phyloP scores from a whole-genome alignment of 2,888 invertebrate genomes.

The Leptopterna dolabrata region DNA sequence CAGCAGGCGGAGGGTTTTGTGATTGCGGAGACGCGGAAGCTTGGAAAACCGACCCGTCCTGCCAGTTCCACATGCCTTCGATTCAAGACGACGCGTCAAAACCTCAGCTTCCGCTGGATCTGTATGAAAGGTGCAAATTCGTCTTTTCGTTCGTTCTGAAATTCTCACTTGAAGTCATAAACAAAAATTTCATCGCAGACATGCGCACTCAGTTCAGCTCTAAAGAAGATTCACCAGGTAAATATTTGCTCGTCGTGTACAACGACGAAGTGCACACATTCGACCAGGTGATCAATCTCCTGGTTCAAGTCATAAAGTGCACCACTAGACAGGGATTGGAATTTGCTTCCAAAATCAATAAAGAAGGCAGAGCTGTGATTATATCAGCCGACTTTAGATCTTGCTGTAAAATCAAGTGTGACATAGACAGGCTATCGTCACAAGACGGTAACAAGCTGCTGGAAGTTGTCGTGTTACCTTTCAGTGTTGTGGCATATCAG shows the following conservation, averaged over 20 bases:
- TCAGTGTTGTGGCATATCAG: constrained; percentile 93
- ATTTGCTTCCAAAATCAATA: constrained; percentile 94
- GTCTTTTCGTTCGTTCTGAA: constrained; percentile 82
- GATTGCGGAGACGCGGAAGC: constrained; percentile 96
- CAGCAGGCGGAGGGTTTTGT: constrained; percentile 93
- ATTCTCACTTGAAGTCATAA: constrained; percentile 85
- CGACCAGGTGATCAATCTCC: constrained; percentile 93
- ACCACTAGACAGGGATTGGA: constrained; percentile 91
- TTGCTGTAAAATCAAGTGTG: constrained; percentile 81
- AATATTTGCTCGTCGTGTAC: constrained; percentile 92
- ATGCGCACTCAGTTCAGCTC: constrained; percentile 74
- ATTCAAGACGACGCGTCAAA: constrained; percentile 38
- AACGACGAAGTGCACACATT: constrained; percentile 99
- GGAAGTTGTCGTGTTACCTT: constrained; percentile 90
- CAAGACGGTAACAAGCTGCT: constrained; percentile 83
- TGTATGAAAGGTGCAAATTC: constrained; percentile 74
- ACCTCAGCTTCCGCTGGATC: constrained; percentile 70
- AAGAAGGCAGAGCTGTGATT: constrained; percentile 94
- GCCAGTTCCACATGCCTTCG: constrained; percentile 77
- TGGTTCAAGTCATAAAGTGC: constrained; percentile 89
- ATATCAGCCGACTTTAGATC: constrained; percentile 83
- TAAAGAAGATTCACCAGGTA: constrained; percentile 71
- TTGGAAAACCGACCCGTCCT: constrained; percentile 89
- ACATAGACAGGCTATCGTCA: constrained; percentile 85
- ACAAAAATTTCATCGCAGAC: constrained; percentile 79